These are phyloP conservation scores for Piscicola geometra DNA, from an alignment of 2,888 invertebrate genomes.

Conservation along the genomic window DNA sequence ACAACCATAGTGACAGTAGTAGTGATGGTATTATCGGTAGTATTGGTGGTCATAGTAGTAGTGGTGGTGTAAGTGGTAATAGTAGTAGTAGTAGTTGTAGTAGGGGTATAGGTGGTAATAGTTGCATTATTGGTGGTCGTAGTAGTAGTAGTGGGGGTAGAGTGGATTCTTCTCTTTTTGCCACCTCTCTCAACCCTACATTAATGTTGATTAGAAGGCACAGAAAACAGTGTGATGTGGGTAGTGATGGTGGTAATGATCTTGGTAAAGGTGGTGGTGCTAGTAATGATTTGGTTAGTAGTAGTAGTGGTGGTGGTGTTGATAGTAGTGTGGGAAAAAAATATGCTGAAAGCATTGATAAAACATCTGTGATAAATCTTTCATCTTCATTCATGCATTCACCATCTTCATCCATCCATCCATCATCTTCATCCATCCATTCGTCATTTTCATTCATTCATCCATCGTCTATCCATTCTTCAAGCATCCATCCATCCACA, in stretches of 20 bases:
- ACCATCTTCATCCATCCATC: slow-evolving; percentile 6
- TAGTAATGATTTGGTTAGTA: no score
- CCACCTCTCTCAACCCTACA: slow-evolving; percentile 9
- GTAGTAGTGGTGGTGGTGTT: no score
- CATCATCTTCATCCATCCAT: not conserved
- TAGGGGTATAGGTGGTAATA: not conserved
- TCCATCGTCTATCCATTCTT: not conserved
- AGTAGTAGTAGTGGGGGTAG: slow-evolving; percentile 4
- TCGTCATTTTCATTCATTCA: not conserved
- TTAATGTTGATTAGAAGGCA: slow-evolving; percentile 5
- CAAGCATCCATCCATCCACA: no score
- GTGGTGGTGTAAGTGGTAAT: not conserved
- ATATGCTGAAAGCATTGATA: no score
- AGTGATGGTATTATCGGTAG: not conserved
- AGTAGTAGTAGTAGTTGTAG: not conserved
- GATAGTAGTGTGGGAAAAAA: no score
- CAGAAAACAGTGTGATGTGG: not conserved
- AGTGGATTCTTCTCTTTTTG: not conserved
- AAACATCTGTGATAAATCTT: not conserved
- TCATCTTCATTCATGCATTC: not conserved
- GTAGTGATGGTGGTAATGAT: no score
- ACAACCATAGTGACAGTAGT: no score
- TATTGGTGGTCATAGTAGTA: not conserved
- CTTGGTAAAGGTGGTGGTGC: no score
- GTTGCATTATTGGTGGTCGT: not conserved